A percentile compares a stretch with the other conserved stretches of the same genome.
phyloP scores from a whole-genome alignment of 1,140 invertebrate species.

The Propsilocerus akamusi region DNA sequence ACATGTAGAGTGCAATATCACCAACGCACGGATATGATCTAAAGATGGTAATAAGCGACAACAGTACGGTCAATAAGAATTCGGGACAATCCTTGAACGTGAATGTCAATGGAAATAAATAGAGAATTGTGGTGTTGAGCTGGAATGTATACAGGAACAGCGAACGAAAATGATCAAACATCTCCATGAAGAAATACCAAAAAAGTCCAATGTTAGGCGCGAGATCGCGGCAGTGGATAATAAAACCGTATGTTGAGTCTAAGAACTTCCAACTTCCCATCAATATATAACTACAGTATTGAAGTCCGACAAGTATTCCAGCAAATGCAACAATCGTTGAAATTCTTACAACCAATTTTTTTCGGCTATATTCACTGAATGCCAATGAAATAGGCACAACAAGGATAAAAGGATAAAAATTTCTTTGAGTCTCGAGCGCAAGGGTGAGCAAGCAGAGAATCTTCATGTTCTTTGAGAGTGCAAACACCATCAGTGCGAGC shows the following conservation, averaged over 20 bases:
- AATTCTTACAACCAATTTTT: conserved; percentile 12
- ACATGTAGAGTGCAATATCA: conserved; percentile 83
- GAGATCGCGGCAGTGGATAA: conserved; percentile 78
- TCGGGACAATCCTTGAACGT: conserved; percentile 74
- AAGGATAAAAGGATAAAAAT: conserved; percentile 70
- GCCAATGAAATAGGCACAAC: conserved; percentile 55
- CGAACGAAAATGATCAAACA: conserved; percentile 96
- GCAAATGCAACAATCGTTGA: conserved; percentile 20
- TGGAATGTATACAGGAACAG: conserved; percentile 95
- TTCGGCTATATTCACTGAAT: conserved; percentile 20
- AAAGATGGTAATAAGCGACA: conserved; percentile 78
- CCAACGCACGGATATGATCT: conserved; percentile 93
- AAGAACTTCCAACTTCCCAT: conserved; percentile 53
- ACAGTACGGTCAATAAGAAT: conserved; percentile 64
- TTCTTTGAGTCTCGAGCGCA: conserved; percentile 59
- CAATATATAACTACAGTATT: conserved; percentile 26
- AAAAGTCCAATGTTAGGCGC: conserved; percentile 95
- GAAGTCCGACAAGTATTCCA: conserved; percentile 14
- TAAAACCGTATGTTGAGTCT: conserved; percentile 63
- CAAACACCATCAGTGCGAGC: conserved; percentile 45
- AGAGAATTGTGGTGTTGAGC: conserved; percentile 81
- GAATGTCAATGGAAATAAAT: conserved; percentile 73
- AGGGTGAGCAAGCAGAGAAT: conserved; percentile 41
- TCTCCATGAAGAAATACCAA: conserved; percentile 99
- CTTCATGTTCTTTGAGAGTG: conserved; percentile 43